Conservation (phyloP, 2,113 vertebrate species). For the Motacilla tschutschensis region DNA sequence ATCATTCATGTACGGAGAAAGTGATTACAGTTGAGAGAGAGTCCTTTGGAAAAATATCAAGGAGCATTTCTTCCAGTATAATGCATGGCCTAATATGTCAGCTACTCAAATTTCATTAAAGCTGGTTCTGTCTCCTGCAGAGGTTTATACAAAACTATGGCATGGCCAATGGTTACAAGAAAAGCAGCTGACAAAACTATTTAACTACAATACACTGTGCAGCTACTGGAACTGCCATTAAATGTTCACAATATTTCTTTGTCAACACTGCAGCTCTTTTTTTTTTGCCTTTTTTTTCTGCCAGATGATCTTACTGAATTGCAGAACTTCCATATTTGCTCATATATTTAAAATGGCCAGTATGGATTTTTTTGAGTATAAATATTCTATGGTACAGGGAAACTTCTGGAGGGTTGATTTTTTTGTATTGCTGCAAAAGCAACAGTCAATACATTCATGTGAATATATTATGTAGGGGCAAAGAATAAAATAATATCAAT, state of each 20-base stretch:
- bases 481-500: background rate
- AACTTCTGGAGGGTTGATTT: background rate
- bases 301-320: background rate
- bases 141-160: slow-evolving; percentile 28
- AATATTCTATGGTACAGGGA: background rate
- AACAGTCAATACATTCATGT: background rate
- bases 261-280: slow-evolving; percentile 21
- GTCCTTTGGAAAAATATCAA: slow-evolving; percentile 55
- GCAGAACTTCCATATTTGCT: background rate
- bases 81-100: slow-evolving; percentile 43
- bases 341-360: background rate
- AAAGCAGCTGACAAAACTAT: slow-evolving; percentile 58
- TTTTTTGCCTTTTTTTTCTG: background rate
- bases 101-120: slow-evolving; percentile 59
- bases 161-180: slow-evolving; percentile 52
- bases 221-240: slow-evolving; percentile 55
- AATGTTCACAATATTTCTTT: slow-evolving; percentile 43
- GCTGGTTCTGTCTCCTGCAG: slow-evolving; percentile 31
- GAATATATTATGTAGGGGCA: fast-evolving
- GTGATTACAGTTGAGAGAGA: slow-evolving; percentile 3
- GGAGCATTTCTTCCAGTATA: slow-evolving; percentile 46
- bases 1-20: slow-evolving; percentile 1
- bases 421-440: background rate
- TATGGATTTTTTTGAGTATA: background rate
- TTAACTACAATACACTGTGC: slow-evolving; percentile 41